Percentiles rank a stretch among this genome's conserved stretches.
Evolutionary conservation across 1,140 invertebrate genomes (phyloP).

Genomic region (Sitobion miscanthi): DNA sequence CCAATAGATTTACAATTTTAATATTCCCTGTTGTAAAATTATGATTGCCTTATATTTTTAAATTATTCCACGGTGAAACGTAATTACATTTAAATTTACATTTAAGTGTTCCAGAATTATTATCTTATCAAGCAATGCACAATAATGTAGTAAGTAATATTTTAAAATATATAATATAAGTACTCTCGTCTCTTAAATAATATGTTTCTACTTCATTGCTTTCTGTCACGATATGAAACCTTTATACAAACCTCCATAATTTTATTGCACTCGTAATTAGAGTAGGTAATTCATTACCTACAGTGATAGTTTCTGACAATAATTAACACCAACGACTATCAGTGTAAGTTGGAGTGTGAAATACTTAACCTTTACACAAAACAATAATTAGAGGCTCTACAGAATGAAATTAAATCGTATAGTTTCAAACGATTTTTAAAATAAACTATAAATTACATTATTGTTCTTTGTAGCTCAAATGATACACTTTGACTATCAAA

Average conservation of each 20-base stretch:
- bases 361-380: not conserved
- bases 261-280: slow-evolving; percentile 8
- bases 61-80: not conserved
- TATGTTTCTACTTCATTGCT: slow-evolving; percentile 2
- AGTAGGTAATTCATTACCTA: slow-evolving; percentile 1
- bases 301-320: not conserved
- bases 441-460: not conserved
- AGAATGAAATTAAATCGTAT: not conserved
- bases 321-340: not conserved
- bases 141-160: not conserved
- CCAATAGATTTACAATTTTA: not conserved
- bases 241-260: not conserved
- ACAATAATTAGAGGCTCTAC: not conserved
- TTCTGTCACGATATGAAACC: not conserved
- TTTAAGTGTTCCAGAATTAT: not conserved
- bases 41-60: not conserved
- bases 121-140: not conserved
- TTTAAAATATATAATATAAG: not conserved
- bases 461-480: no score
- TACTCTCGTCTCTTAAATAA: not conserved
- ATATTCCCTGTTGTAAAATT: not conserved
- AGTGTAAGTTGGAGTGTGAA: not conserved
- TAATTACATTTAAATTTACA: not conserved
- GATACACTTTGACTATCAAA: not conserved
- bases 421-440: not conserved